Base-by-base conservation (phyloP, 2,113 vertebrate species). In the Colinus virginianus region DNA sequence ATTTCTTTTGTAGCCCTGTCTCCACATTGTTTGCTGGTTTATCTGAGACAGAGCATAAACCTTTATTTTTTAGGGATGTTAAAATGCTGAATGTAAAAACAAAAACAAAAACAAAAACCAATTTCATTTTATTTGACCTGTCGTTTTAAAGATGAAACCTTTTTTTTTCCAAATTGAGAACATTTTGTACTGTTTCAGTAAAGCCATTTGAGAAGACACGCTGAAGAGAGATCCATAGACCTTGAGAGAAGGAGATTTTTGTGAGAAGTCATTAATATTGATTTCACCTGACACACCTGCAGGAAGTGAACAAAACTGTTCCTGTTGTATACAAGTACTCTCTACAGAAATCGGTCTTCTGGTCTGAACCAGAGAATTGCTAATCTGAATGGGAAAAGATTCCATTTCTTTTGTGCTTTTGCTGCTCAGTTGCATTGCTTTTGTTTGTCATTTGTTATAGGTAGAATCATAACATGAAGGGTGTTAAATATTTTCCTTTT, bases 121-220 rank as follows among this genome's bases (percentile, higher is more conserved):
- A 56, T 56, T 70, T 88, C 1, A 30, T 93, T 93, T 28, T 40
- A 70, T 85, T 78, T 87, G 63, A 83, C 88, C 48, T 87, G 68
- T 90, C 71, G 63, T 80, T 91, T 85, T 80, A 67, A 93, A 94
- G 61, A 93, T 32, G 28, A 93, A 94, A 77, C 36, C 25, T 20
- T 38, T 62, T 17, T 55, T 94, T 95, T 88, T 55, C 14, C 46
- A 64, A 18, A 59, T 90, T 20, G 70, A 56, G 66, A 96, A 63
- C 61, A 78, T 51, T 95, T 87, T 91, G n/a, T 75, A 59, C 28
- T 71, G 42, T 63, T 90, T 51, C 59, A 71, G 51, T 80, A 70
- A 80, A 93, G 64, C 5, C 38, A 26, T 82, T 89, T 87, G 32
- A 88, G 79, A 93, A 94, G 56, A 84, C 17, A 67, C 12, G 46